These are phyloP conservation scores for Octopus bimaculoides DNA, from an alignment of 1,140 invertebrate genomes.

Conservation along the genomic window DNA sequence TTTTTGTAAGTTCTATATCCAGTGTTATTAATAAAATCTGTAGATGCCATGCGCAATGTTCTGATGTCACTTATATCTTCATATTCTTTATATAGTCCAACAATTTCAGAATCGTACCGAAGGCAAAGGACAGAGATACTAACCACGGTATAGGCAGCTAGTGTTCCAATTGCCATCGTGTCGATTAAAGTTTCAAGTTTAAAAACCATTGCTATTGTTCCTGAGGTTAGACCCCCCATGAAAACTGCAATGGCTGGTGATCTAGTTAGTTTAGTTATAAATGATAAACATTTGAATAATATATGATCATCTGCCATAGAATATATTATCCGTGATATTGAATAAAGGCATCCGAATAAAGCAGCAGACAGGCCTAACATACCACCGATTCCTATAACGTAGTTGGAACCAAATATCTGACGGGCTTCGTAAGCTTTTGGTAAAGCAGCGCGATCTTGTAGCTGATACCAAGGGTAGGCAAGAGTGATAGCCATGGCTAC, in stretches of 20 bases:
- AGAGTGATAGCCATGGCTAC: constrained; percentile 48
- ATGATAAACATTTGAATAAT: constrained; percentile 71
- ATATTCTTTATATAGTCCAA: constrained; percentile 45
- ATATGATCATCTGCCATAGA: constrained; percentile 90
- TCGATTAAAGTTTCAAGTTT: constrained; percentile 80
- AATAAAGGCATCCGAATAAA: constrained; percentile 89
- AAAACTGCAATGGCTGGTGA: constrained; percentile 74
- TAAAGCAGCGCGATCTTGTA: constrained; percentile 31
- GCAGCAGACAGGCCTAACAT: constrained; percentile 52
- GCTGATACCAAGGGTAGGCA: constrained; percentile 42
- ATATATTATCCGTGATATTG: constrained; percentile 90
- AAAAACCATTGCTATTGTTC: constrained; percentile 74
- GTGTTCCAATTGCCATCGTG: constrained; percentile 86
- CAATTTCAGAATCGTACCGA: constrained; percentile 33
- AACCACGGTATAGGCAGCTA: constrained; percentile 84
- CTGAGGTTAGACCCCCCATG: constrained; percentile 71
- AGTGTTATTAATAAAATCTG: constrained; percentile 10
- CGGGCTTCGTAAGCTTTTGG: constrained; percentile 34
- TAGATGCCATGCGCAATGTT: background rate
- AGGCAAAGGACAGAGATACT: constrained; percentile 82
- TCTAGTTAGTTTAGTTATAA: constrained; percentile 53
- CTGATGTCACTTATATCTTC: constrained; percentile 26
- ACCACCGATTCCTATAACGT: constrained; percentile 49
- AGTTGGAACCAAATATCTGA: constrained; percentile 42
- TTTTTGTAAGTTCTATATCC: constrained; percentile 5